A percentile compares a stretch with the other conserved stretches of the same genome.
Evolutionary conservation across 2,888 invertebrate genomes (phyloP).

Genomic region (Brenthis hecate): DNA sequence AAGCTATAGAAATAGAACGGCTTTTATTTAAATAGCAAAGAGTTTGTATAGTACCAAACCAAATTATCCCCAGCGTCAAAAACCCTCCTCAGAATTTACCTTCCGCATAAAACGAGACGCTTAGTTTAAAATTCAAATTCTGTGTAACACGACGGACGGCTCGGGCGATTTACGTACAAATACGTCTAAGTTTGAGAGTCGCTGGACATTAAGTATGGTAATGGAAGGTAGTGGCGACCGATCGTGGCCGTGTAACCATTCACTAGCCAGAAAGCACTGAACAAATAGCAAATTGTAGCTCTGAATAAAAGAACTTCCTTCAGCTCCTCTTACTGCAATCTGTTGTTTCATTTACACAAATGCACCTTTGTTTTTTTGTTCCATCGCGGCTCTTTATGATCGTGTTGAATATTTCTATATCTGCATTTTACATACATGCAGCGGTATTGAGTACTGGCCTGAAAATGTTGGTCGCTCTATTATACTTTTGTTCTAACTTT

Average conservation of each 20-base stretch:
- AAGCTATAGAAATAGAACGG: slow-evolving; percentile 4
- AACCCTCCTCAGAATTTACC: slow-evolving; percentile 63
- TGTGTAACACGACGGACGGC: slow-evolving; percentile 62
- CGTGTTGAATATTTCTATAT: slow-evolving; percentile 5
- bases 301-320: slow-evolving; percentile 41
- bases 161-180: slow-evolving; percentile 56
- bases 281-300: slow-evolving; percentile 57
- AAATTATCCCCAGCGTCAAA: slow-evolving; percentile 47
- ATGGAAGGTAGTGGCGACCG: slow-evolving; percentile 50
- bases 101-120: slow-evolving; percentile 69
- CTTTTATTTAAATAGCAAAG: slow-evolving; percentile 32
- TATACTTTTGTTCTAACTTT: not conserved
- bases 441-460: not conserved
- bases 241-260: slow-evolving; percentile 58
- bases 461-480: not conserved
- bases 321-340: slow-evolving; percentile 32
- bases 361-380: slow-evolving; percentile 26
- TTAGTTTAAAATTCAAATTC: slow-evolving; percentile 80
- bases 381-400: slow-evolving; percentile 14
- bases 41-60: slow-evolving; percentile 25
- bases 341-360: slow-evolving; percentile 33
- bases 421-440: not conserved
- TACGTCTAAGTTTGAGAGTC: slow-evolving; percentile 57
- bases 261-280: slow-evolving; percentile 57
- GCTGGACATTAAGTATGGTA: slow-evolving; percentile 59